Evolutionary conservation across 1,140 invertebrate species (phyloP), one percentile per base, ranked within the genome.

Genomic region (Euborellia annulipes): DNA sequence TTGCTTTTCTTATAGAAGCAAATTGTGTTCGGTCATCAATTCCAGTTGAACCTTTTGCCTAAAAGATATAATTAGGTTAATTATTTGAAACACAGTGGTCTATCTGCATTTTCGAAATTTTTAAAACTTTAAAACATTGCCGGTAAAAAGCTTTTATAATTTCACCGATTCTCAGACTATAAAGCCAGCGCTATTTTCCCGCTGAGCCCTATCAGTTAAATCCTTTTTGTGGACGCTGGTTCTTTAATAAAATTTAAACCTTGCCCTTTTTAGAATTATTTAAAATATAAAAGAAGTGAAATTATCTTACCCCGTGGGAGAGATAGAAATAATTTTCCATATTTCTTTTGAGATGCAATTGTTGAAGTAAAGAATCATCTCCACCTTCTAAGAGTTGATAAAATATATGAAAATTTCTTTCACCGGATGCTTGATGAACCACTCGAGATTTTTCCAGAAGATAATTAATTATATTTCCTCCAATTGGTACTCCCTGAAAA

Each of bases 331-430:
- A 92, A 6, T 67, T 64, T 22, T 76, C 68, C 3, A 80, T 66
- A 53, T 80, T 75, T 48, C 74, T 66, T 40, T 76, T 72, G 8
- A 92, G 68, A 18, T 72, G 69, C 20, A 90, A 60, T 45, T 76
- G 70, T 36, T 72, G 64, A 36, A 91, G 53, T 40, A 73, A 57
- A 0, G 72, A 64, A 21, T 79, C 74, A 54, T 78, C 76, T 3
- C 74, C 78, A 11, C 86, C 86, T 13, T 72, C 71, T 18, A 96
- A 62, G 37, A 96, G 63, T 64, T 93, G 89, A 62, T 95, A 94
- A 63, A 96, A 96, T 45, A 95, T 85, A 58, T 96, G 92, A 66
- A 93, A 96, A 63, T 93, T 96, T 34, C 87, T 70, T 58, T 96
- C 92, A 0, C 86, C 86, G 2, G 65, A 54, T 49, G 76, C 79